Conservation (phyloP, 2,888 invertebrate genomes). For the Polymixis lichenea region DNA sequence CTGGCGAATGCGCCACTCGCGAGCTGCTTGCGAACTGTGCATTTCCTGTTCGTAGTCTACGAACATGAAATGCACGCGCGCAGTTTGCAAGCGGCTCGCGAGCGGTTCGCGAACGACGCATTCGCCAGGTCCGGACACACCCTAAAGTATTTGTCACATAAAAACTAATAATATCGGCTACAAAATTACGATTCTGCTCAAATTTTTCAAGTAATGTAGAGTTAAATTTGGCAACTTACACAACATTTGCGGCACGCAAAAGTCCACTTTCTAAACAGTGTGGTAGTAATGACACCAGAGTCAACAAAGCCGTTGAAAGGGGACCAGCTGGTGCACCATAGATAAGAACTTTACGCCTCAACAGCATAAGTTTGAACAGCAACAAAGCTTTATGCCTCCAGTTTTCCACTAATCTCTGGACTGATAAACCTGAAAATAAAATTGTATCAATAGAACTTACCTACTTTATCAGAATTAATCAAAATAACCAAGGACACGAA, state of each 20-base stretch:
- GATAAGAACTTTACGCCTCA: conserved; percentile 97
- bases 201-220: neutral
- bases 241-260: conserved; percentile 95
- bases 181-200: neutral
- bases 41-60: too few relatives aligned
- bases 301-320: conserved; percentile 96
- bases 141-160: neutral
- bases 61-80: too few relatives aligned
- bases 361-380: conserved; percentile 97
- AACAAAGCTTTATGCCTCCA: conserved; percentile 98
- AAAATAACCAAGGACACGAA: neutral
- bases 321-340: conserved; percentile 98
- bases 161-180: neutral
- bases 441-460: neutral
- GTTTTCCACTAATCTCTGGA: conserved; percentile 94
- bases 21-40: too few relatives aligned
- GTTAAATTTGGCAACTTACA: conserved; percentile 83
- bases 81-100: too few relatives aligned
- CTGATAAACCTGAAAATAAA: conserved; percentile 93
- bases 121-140: too few relatives aligned
- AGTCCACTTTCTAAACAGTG: conserved; percentile 96
- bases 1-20: too few relatives aligned
- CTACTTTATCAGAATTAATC: conserved; percentile 5
- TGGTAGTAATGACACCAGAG: conserved; percentile 97
- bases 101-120: too few relatives aligned